Percentiles rank a stretch among this genome's conserved stretches.
phyloP scores from a whole-genome alignment of 1,140 invertebrate genomes.

The Apis cerana region DNA sequence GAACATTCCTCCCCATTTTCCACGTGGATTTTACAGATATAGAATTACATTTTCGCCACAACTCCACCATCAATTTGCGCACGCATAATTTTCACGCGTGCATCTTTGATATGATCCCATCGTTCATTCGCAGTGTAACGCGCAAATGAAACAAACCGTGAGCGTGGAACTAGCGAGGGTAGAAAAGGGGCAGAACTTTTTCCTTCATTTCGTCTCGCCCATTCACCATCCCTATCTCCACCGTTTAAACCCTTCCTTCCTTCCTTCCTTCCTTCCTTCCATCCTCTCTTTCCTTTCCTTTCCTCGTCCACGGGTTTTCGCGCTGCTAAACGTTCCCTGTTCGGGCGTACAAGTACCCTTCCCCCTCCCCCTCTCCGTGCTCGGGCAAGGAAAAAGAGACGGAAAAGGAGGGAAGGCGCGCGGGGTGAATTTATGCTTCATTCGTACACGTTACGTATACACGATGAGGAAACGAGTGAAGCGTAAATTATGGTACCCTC shows the following conservation, averaged over 20 bases:
- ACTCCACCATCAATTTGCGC: too few species aligned
- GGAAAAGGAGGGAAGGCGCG: conserved; percentile 21
- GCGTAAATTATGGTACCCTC: conserved; percentile 72
- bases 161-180: not conserved
- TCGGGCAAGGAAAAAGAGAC: not conserved
- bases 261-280: not conserved
- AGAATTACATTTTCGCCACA: too few species aligned
- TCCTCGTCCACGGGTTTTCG: conserved; percentile 59
- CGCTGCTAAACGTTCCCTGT: conserved; percentile 69
- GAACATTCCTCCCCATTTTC: too few species aligned
- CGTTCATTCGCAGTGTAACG: not conserved
- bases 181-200: not conserved
- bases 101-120: too few species aligned
- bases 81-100: too few species aligned
- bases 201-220: conserved; percentile 13
- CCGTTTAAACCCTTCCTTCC: not conserved
- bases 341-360: not conserved
- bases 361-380: not conserved
- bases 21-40: too few species aligned
- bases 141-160: not conserved
- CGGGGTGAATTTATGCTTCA: conserved; percentile 74
- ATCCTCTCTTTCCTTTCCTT: conserved; percentile 14
- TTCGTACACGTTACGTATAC: conserved; percentile 72
- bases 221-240: not conserved
- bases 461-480: conserved; percentile 68